Base-by-base conservation (phyloP, 2,113 vertebrate genomes). In the Siniperca chuatsi region DNA sequence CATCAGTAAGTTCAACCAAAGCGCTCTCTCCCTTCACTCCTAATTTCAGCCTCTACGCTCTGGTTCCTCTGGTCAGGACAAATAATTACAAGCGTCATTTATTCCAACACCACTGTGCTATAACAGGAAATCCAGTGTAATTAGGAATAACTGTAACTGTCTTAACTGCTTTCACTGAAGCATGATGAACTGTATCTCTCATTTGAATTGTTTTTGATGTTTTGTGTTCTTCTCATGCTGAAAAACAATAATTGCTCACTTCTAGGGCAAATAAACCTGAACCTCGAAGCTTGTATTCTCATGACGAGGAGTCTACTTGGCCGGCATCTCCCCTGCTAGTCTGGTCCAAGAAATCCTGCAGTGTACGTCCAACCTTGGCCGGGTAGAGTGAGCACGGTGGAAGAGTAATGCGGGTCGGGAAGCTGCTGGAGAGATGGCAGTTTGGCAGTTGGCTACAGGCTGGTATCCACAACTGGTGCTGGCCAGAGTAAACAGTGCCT, bases 401-500 rank as follows among this genome's bases (percentile, higher is more conserved):
- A 66, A 29, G 64, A 68, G 73, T 57, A 44, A 74, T 1, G 46
- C 4, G 13, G 81, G 79, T 70, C 0, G 37, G 76, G 64, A 62
- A 33, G 60, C 71, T 86, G 82, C 58, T 73, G 66, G 70, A 82
- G 75, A 73, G 77, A 75, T 44, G 61, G 86, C 81, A 85, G 83
- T 79, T 83, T 86, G 85, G 90, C 84, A 85, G 80, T 40, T 79
- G 67, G 87, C 66, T 79, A 4, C 37, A 72, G 82, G 70, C 84
- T 84, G 81, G 79, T 73, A 50, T 88, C 78, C 85, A 83, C 75
- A 62, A 60, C 58, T 54, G 67, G 29, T 71, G 35, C 78, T 52
- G 60, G 84, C 87, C 89, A 91, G 85, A 68, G 87, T 87, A 89
- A 93, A 92, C 85, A 90, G 33, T 2, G 65, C 50, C 66, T 76